These are phyloP conservation scores for Tamias sibiricus DNA, from an alignment of 2,113 vertebrate species.

Conservation along the genomic window DNA sequence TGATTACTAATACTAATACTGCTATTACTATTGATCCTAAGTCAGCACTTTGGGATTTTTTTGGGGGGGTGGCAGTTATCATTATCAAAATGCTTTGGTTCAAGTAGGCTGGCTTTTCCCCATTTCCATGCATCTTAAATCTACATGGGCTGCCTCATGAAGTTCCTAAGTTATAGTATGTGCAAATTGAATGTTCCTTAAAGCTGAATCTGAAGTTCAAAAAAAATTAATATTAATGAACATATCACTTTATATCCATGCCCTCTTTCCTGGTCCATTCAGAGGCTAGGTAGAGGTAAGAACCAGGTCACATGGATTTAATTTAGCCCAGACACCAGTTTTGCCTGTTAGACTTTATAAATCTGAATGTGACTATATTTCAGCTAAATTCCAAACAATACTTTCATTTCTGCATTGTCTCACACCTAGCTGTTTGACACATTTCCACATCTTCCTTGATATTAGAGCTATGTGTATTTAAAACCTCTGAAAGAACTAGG, in stretches of 20 bases:
- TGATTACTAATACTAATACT: not conserved
- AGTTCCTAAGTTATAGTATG: not conserved
- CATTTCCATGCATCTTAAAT: not conserved
- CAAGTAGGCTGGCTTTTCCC: not conserved
- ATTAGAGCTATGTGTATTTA: not conserved
- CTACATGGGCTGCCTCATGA: not conserved
- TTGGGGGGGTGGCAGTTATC: not conserved
- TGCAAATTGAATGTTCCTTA: not conserved
- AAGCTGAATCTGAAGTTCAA: not conserved
- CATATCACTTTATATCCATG: not conserved
- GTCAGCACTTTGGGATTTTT: not conserved
- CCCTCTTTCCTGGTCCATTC: not conserved
- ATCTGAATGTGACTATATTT: not conserved
- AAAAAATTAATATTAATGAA: not conserved
- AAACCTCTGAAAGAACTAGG: not conserved
- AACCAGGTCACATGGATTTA: not conserved
- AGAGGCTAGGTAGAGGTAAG: not conserved
- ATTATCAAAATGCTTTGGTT: not conserved
- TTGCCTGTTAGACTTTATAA: constrained; percentile 1
- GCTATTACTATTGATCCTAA: not conserved
- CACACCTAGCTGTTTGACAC: not conserved
- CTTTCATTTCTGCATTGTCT: not conserved
- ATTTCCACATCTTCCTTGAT: not conserved
- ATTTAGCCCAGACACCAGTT: constrained; percentile 7
- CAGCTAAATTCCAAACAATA: not conserved